Percentiles rank a stretch among this genome's conserved stretches.
Evolutionary conservation across 2,113 vertebrate species (phyloP).

Genomic region (Pseudolaguvia tuberculata): DNA sequence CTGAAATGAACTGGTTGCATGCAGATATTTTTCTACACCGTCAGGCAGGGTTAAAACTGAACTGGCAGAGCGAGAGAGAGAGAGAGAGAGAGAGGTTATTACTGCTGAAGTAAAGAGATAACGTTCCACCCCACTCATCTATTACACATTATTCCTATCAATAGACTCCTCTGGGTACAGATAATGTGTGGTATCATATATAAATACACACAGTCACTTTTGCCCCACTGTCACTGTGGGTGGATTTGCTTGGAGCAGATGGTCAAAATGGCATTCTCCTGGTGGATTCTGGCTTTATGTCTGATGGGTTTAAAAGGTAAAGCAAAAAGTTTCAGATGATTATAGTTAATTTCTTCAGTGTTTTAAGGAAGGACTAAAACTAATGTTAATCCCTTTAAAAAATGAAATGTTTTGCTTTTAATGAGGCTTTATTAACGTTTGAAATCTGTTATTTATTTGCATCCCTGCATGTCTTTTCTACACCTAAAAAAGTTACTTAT

Average conservation of each 20-base stretch:
- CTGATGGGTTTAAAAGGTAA: constrained; percentile 63
- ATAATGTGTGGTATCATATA: constrained; percentile 50
- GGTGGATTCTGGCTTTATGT: constrained; percentile 58
- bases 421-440: constrained; percentile 16
- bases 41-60: constrained; percentile 13
- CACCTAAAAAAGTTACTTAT: no score
- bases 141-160: constrained; percentile 52
- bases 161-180: constrained; percentile 49
- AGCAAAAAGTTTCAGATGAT: constrained; percentile 32
- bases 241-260: constrained; percentile 46
- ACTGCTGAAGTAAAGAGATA: constrained; percentile 46
- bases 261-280: constrained; percentile 56
- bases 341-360: constrained; percentile 34
- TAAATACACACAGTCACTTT: constrained; percentile 45
- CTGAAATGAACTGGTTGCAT: constrained; percentile 9
- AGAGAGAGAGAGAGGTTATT: constrained; percentile 30
- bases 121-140: constrained; percentile 46
- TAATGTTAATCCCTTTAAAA: not conserved
- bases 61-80: not conserved
- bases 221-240: constrained; percentile 47
- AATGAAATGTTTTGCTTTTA: not conserved
- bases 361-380: constrained; percentile 14
- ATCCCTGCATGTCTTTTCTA: constrained; percentile 43
- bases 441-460: constrained; percentile 42
- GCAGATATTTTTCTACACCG: constrained; percentile 22